These are phyloP conservation scores for Spisula subtruncata DNA, from an alignment of 2,888 invertebrate species.

Conservation along the genomic window DNA sequence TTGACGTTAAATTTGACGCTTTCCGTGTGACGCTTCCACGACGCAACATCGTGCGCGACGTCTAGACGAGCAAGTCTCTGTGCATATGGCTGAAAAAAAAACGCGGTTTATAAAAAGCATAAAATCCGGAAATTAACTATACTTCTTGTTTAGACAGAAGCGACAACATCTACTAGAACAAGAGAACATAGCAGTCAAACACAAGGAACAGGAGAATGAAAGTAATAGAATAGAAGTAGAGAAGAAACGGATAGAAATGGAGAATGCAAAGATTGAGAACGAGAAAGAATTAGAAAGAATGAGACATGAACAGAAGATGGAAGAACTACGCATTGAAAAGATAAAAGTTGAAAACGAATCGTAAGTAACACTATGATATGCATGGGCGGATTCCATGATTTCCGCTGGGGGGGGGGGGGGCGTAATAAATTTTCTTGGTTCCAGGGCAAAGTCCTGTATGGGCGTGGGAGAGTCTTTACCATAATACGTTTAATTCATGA, in stretches of 20 bases:
- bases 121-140: not conserved
- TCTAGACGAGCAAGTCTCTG: not conserved
- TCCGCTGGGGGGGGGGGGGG: too few relatives aligned
- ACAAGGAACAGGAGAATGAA: constrained; percentile 3
- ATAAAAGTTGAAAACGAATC: not conserved
- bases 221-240: constrained; percentile 11
- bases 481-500: too few relatives aligned
- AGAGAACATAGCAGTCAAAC: not conserved
- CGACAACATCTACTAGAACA: not conserved
- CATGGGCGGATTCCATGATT: too few relatives aligned
- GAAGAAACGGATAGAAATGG: not conserved
- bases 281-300: not conserved
- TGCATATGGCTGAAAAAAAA: not conserved
- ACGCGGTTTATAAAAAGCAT: not conserved
- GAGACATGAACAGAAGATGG: constrained; percentile 17
- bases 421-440: too few relatives aligned
- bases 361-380: not conserved
- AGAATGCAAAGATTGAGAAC: not conserved
- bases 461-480: too few relatives aligned
- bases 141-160: not conserved
- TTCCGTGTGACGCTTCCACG: too few relatives aligned
- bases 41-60: too few relatives aligned
- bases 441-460: too few relatives aligned
- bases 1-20: too few relatives aligned
- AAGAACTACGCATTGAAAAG: constrained; percentile 3